Percentiles rank a stretch among this genome's conserved stretches.
Conservation (phyloP, 2,888 invertebrate species). For the Nysson spinosus region DNA sequence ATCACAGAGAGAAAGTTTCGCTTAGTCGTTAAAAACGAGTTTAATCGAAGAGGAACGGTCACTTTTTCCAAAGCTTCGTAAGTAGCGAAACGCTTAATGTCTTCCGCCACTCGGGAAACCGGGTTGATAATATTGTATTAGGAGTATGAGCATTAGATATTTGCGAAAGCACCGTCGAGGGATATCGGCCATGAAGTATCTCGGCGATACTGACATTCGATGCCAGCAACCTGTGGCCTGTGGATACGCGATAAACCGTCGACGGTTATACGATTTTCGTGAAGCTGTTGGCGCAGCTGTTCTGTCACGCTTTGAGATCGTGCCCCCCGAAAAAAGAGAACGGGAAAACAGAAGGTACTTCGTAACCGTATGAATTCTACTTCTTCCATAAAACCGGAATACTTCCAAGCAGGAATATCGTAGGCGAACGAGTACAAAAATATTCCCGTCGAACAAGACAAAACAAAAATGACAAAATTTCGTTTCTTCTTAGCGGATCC, state of each 20-base stretch:
- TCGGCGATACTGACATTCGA: conserved; percentile 15
- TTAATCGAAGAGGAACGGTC: too few relatives aligned
- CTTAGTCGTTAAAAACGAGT: background rate
- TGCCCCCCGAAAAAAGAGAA: conserved; percentile 23
- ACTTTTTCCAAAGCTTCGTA: too few relatives aligned
- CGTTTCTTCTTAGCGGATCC: conserved; percentile 5
- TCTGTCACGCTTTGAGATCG: conserved; percentile 47
- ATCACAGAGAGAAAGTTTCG: background rate
- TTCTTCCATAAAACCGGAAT: conserved; percentile 16
- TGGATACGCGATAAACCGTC: conserved; percentile 37
- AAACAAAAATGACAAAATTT: conserved; percentile 26
- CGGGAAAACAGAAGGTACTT: conserved; percentile 6
- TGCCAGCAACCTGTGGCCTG: conserved; percentile 11
- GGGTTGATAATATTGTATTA: too few relatives aligned
- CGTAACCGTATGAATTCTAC: conserved; percentile 27
- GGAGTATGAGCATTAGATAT: background rate
- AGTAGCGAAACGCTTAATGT: too few relatives aligned
- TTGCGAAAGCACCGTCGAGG: background rate
- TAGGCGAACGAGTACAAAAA: conserved; percentile 5
- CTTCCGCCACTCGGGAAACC: background rate
- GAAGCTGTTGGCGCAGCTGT: conserved; percentile 47
- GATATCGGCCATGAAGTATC: conserved; percentile 13
- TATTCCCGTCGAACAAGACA: background rate
- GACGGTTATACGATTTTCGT: conserved; percentile 51
- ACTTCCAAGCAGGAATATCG: too few relatives aligned